Percentiles rank a stretch among this genome's conserved stretches.
phyloP scores from a whole-genome alignment of 2,797 vertebrate species.

The Adelosebastes latens region DNA sequence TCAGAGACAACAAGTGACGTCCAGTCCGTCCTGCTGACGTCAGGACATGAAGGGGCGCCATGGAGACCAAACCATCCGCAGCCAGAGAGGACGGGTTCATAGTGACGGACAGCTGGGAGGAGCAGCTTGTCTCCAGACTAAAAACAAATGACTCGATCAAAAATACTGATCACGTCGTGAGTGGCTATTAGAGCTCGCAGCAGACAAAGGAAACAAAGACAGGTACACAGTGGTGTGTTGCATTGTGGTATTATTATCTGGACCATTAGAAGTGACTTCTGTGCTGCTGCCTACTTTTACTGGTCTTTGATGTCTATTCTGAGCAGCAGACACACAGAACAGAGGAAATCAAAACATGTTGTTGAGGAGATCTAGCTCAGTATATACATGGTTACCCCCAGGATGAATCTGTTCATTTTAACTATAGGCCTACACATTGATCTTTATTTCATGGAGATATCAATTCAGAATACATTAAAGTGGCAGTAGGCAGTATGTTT shows the following conservation, averaged over 20 bases:
- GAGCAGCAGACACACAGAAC: constrained; percentile 23
- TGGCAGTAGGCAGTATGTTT: too few relatives aligned
- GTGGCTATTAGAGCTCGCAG: constrained; percentile 39
- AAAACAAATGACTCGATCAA: constrained; percentile 50
- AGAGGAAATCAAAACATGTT: neutral
- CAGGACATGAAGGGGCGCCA: constrained; percentile 67
- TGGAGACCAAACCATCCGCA: constrained; percentile 69
- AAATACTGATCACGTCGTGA: constrained; percentile 24
- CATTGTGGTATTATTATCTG: constrained; percentile 33
- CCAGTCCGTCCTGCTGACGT: constrained; percentile 62
- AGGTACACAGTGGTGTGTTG: constrained; percentile 23
- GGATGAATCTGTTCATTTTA: neutral
- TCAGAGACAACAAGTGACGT: constrained; percentile 56
- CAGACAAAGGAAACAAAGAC: constrained; percentile 48
- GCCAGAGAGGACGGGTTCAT: constrained; percentile 26
- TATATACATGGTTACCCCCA: neutral
- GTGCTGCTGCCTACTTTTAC: constrained; percentile 39
- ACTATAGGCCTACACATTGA: neutral
- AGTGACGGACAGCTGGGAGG: constrained; percentile 29
- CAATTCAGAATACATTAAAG: neutral
- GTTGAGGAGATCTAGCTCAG: neutral
- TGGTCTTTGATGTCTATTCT: constrained; percentile 55
- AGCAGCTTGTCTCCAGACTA: constrained; percentile 42
- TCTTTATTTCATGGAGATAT: neutral
- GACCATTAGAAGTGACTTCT: constrained; percentile 29